Conservation (phyloP, 2,113 vertebrate species). For the Microtus pennsylvanicus region DNA sequence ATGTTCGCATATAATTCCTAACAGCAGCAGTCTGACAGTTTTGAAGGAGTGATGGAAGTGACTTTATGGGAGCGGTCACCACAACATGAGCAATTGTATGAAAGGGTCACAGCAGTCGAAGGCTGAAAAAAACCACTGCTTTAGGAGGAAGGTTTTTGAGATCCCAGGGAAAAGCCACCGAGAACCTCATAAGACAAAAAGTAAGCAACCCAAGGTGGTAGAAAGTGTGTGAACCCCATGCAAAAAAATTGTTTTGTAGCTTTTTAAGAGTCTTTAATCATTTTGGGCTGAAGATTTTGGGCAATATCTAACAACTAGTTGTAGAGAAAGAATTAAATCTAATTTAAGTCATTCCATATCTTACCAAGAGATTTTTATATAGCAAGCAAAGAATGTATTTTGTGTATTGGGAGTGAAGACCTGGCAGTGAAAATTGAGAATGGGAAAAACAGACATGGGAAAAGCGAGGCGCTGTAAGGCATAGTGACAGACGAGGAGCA, state of each 20-base stretch:
- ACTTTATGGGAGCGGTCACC: background rate
- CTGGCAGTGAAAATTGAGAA: background rate
- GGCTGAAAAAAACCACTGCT: background rate
- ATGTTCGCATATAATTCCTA: background rate
- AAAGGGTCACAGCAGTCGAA: background rate
- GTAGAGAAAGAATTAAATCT: background rate
- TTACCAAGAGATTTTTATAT: background rate
- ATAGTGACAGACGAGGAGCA: background rate
- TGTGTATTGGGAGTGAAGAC: background rate
- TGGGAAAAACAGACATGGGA: background rate
- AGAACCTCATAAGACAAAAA: background rate
- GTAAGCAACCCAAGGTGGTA: background rate
- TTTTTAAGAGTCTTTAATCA: background rate
- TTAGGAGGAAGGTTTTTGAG: background rate
- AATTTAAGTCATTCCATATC: background rate
- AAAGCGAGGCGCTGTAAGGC: background rate
- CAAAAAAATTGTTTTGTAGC: background rate
- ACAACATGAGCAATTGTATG: background rate
- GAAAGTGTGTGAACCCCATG: conserved; percentile 4
- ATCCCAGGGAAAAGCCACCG: background rate
- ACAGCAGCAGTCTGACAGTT: background rate
- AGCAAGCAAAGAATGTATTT: too few species aligned
- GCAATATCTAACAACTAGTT: background rate
- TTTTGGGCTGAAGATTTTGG: background rate
- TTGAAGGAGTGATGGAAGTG: background rate